phyloP scores from a whole-genome alignment of 2,113 vertebrate genomes.

The Trogon surrucura region DNA sequence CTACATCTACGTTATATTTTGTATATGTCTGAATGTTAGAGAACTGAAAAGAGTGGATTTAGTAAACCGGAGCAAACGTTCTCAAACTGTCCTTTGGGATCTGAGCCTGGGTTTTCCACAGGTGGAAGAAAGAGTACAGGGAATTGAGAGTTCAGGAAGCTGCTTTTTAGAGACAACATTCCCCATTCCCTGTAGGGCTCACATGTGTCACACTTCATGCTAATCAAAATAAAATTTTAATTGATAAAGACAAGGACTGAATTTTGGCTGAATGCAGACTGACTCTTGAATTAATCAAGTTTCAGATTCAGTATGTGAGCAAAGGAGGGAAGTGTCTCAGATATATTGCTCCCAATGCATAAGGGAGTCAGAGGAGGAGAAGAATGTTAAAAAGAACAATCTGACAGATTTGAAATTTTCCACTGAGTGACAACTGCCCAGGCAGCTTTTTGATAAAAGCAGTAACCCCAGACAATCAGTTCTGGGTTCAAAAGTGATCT shows the following conservation, averaged over 20 bases:
- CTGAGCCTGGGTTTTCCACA: background rate
- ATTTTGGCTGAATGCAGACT: background rate
- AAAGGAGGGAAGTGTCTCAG: background rate
- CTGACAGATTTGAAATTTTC: background rate
- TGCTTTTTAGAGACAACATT: background rate
- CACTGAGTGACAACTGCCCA: background rate
- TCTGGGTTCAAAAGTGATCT: background rate
- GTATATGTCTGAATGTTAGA: background rate
- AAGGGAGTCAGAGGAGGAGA: background rate
- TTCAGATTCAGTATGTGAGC: background rate
- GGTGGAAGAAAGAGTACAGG: background rate
- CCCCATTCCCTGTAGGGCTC: background rate
- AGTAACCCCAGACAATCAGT: background rate
- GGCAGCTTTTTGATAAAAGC: background rate
- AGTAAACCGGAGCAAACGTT: background rate
- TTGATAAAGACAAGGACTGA: background rate
- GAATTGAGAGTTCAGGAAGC: background rate
- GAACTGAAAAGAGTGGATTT: background rate
- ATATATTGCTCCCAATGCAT: background rate
- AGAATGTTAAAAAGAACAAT: background rate
- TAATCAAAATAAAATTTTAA: background rate
- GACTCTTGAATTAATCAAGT: background rate
- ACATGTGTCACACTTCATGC: background rate
- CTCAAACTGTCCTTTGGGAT: background rate
- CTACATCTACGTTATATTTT: background rate